phyloP scores from a whole-genome alignment of 1,140 invertebrate genomes.

The Euura lappo region DNA sequence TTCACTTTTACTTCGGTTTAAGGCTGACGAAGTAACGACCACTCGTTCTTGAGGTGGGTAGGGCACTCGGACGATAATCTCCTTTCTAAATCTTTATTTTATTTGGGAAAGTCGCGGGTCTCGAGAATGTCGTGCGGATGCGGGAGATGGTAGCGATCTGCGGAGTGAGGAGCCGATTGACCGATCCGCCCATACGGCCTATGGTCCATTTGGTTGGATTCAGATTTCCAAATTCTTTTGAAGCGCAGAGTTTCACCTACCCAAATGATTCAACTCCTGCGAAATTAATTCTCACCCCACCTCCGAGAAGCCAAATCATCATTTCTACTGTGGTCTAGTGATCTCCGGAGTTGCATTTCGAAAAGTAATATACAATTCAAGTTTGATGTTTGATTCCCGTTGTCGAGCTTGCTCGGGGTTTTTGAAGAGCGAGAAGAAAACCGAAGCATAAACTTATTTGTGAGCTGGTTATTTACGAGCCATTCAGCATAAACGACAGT shows the following conservation, averaged over 20 bases:
- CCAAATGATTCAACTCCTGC: too few species aligned
- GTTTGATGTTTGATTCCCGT: too few species aligned
- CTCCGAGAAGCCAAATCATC: too few species aligned
- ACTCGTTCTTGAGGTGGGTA: constrained; percentile 20
- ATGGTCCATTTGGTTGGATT: not conserved
- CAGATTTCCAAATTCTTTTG: not conserved
- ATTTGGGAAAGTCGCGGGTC: constrained; percentile 45
- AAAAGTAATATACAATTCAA: too few species aligned
- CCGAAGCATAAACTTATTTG: not conserved
- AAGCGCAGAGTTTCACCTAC: too few species aligned
- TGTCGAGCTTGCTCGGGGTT: not conserved
- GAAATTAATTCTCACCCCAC: too few species aligned
- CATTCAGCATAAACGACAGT: not conserved
- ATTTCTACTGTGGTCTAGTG: too few species aligned
- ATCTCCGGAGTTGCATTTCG: too few species aligned
- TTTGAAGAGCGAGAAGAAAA: not conserved
- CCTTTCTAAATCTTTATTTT: constrained; percentile 53
- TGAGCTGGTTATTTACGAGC: not conserved
- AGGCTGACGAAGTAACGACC: constrained; percentile 24
- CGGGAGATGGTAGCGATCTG: not conserved
- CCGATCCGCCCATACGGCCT: not conserved
- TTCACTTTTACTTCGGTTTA: constrained; percentile 52
- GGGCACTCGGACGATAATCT: constrained; percentile 17
- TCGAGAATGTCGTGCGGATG: not conserved
- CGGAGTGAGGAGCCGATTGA: not conserved